Conservation (phyloP, 2,797 vertebrate species). For the Sebastes kiyomatsui region DNA sequence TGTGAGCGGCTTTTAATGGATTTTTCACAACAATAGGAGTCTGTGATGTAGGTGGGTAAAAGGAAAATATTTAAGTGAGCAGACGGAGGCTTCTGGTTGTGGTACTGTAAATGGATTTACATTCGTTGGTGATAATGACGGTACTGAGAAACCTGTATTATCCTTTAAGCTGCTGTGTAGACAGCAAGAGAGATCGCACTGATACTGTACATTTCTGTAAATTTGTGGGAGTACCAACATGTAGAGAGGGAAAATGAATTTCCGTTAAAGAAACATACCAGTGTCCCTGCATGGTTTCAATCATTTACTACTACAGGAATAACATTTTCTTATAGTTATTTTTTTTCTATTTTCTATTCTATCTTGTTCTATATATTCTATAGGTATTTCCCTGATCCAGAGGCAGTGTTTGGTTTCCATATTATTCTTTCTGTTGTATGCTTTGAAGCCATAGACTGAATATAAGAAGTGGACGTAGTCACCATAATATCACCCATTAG, state of each 20-base stretch:
- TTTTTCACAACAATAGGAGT: constrained; percentile 12
- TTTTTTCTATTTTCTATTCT: background rate
- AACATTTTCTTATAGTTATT: too few species aligned
- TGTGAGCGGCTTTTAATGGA: constrained; percentile 16
- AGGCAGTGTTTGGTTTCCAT: background rate
- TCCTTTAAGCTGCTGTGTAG: background rate
- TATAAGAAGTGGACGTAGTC: background rate
- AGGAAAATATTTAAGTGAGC: background rate
- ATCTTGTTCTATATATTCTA: background rate
- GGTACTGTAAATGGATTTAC: background rate
- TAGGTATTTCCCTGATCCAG: background rate
- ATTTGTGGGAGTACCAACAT: background rate
- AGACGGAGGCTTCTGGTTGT: background rate
- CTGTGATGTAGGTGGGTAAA: background rate
- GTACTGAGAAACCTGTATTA: background rate
- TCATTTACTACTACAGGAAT: background rate
- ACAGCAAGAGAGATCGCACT: background rate
- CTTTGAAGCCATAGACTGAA: background rate
- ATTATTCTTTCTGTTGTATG: background rate
- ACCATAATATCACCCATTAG: background rate
- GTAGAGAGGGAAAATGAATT: background rate
- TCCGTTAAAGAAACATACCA: background rate
- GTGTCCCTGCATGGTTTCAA: background rate
- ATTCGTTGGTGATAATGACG: background rate
- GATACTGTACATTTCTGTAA: background rate